Base-by-base conservation (phyloP, 2,113 vertebrate genomes). In the Hassar affinis region DNA sequence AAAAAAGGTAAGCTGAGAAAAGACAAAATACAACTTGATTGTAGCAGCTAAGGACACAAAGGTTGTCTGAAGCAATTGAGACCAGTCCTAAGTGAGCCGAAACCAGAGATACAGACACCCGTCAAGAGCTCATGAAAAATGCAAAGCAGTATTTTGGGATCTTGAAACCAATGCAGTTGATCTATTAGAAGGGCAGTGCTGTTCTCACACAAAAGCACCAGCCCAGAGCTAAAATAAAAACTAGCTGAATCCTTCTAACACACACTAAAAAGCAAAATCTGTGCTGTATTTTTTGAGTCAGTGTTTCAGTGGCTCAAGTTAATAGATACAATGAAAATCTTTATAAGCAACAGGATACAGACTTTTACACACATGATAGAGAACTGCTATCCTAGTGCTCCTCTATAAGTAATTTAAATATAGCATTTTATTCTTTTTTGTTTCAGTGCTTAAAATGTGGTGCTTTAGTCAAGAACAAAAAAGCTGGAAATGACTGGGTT, bases 101-200 rank as follows among this genome's bases (percentile, higher is more conserved):
- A 88, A 83, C 87, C 88, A 85, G 89, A 92, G 90, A 92, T 85
- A 90, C 83, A 88, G 88, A 91, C 85, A 87, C 85, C 86, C 87
- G 87, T 69, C 81, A 89, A 87, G 81, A 88, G 88, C 89, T 92
- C 91, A 92, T 92, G 86, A 93, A 93, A 92, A 79, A 92, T 94
- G 92, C 91, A 93, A 85, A 80, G 81, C 87, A 80, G 90, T 92
- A 94, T 93, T 94, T 92, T 90, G 85, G 90, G 92, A 91, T 83
- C 88, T 84, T 87, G 84, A 69, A 89, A 88, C 88, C 84, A 85
- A 57, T 87, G 89, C 91, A 91, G 90, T 85, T 84, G 85, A 78
- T 84, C 85, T 88, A 90, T 87, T 89, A 89, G 87, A 92, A 89
- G 88, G 91, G 68, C 78, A 78, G 64, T 88, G 76, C 87, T 89